Evolutionary conservation across 2,797 vertebrate species (phyloP).

Genomic region (Pempheris klunzingeri): DNA sequence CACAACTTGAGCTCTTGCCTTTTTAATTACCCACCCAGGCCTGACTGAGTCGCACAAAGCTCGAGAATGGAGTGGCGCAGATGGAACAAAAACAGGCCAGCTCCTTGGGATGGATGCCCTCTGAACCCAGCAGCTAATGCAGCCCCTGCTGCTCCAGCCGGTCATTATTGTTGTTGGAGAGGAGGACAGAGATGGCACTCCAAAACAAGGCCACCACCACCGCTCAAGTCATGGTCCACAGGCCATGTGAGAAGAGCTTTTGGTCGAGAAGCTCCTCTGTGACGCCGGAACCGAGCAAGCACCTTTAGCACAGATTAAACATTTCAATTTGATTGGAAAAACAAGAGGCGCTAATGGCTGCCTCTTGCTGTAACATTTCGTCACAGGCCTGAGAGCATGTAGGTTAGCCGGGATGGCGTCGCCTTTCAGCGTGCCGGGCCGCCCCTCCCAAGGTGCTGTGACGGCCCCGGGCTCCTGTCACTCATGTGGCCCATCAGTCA

Average conservation of each 20-base stretch:
- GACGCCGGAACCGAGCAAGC: slow-evolving; percentile 50
- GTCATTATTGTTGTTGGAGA: slow-evolving; percentile 71
- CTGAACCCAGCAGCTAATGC: slow-evolving; percentile 79
- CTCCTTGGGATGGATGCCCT: slow-evolving; percentile 78
- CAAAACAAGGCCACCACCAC: slow-evolving; percentile 72
- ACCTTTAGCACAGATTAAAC: slow-evolving; percentile 50
- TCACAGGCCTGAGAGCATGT: slow-evolving; percentile 72
- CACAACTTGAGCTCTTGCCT: slow-evolving; percentile 81
- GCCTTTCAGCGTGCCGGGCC: slow-evolving; percentile 44
- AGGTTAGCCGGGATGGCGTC: slow-evolving; percentile 70
- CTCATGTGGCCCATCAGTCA: slow-evolving; percentile 80
- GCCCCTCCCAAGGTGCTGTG: slow-evolving; percentile 45
- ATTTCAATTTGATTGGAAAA: slow-evolving; percentile 47
- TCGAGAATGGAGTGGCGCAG: slow-evolving; percentile 73
- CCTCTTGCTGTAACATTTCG: slow-evolving; percentile 56
- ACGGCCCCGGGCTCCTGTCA: slow-evolving; percentile 77
- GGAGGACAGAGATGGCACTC: slow-evolving; percentile 68
- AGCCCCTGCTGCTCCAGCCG: slow-evolving; percentile 72
- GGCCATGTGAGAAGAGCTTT: slow-evolving; percentile 71
- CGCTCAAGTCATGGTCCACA: slow-evolving; percentile 77
- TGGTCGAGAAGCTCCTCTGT: slow-evolving; percentile 63
- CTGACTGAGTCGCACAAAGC: slow-evolving; percentile 86
- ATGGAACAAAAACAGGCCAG: slow-evolving; percentile 82
- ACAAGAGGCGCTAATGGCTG: slow-evolving; percentile 41
- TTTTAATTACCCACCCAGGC: slow-evolving; percentile 87